Conservation (phyloP, 2,888 invertebrate species). For the Pristionchus maxplancki region DNA sequence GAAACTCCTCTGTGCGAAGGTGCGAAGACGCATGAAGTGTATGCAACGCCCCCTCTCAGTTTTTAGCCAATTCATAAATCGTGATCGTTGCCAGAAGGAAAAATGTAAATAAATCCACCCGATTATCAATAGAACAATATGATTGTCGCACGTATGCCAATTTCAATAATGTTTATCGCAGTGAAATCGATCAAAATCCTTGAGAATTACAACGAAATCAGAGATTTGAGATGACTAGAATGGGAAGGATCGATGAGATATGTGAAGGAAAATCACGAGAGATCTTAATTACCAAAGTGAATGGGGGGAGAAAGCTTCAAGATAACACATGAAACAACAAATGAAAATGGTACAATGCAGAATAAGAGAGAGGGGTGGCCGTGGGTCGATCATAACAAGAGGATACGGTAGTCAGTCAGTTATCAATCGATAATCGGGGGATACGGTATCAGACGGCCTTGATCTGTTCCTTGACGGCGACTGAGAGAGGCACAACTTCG, state of each 20-base stretch:
- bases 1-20: too few relatives aligned
- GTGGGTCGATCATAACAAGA: not conserved
- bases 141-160: too few relatives aligned
- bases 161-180: slow-evolving; percentile 5
- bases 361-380: not conserved
- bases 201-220: not conserved
- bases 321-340: too few relatives aligned
- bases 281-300: not conserved
- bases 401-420: not conserved
- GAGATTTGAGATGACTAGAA: slow-evolving; percentile 6
- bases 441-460: slow-evolving; percentile 18
- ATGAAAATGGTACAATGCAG: not conserved
- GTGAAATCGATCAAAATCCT: not conserved
- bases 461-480: not conserved
- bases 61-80: too few relatives aligned
- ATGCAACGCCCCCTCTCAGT: too few relatives aligned
- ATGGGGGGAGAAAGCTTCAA: not conserved
- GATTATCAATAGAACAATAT: too few relatives aligned
- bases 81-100: too few relatives aligned
- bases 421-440: not conserved
- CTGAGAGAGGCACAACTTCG: slow-evolving; percentile 15
- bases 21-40: too few relatives aligned
- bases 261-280: not conserved
- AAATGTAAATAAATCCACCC: too few relatives aligned
- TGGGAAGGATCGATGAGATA: slow-evolving; percentile 11